Evolutionary conservation across 2,113 vertebrate genomes (phyloP).

Genomic region (Bagarius yarrelli): DNA sequence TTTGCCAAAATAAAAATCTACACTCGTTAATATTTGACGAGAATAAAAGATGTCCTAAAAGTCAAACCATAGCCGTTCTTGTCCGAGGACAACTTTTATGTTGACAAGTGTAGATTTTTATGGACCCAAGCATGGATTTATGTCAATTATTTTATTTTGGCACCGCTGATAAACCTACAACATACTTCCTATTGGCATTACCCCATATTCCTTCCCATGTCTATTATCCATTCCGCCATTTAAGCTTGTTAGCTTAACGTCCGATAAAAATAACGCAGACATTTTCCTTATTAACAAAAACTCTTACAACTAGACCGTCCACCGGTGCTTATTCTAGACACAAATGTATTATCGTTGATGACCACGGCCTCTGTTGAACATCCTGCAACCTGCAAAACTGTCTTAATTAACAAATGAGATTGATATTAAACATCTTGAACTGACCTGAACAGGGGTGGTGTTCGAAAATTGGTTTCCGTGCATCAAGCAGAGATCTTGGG

Average conservation of each 20-base stretch:
- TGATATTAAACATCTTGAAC: not conserved
- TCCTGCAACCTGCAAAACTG: not conserved
- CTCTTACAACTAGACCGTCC: not conserved
- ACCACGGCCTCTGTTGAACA: not conserved
- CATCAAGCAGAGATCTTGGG: slow-evolving; percentile 33
- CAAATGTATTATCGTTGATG: not conserved
- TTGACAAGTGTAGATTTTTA: no score
- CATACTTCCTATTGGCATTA: not conserved
- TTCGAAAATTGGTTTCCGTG: not conserved
- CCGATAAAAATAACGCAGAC: not conserved
- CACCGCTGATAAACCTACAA: not conserved
- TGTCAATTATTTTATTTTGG: not conserved
- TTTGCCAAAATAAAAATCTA: no score
- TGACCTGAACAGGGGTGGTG: slow-evolving; percentile 16
- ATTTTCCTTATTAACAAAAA: not conserved
- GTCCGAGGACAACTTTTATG: no score
- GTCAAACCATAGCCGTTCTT: no score
- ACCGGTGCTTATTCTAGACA: not conserved
- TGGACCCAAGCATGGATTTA: not conserved
- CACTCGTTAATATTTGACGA: no score
- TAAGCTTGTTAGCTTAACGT: not conserved
- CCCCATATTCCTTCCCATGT: not conserved
- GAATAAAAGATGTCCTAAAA: no score
- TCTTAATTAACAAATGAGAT: not conserved
- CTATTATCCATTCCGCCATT: not conserved